These are phyloP conservation scores for Magallana nippona DNA, from an alignment of 2,888 invertebrate genomes.

Conservation along the genomic window DNA sequence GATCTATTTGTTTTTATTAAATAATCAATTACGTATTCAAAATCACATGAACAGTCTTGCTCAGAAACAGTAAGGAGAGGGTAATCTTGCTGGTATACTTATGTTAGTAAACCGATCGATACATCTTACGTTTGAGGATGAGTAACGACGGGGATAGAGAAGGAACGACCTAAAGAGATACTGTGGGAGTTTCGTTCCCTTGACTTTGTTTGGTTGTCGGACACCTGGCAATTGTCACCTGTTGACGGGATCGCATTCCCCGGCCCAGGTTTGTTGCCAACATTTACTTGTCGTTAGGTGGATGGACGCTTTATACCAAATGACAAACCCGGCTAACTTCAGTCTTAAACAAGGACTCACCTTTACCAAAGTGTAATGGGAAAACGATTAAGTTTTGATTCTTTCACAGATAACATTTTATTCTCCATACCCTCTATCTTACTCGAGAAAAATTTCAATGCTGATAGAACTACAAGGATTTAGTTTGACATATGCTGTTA, in stretches of 20 bases:
- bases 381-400: slow-evolving; percentile 36
- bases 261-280: slow-evolving; percentile 42
- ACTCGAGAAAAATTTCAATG: slow-evolving; percentile 22
- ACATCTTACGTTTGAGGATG: background rate
- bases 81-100: slow-evolving; percentile 26
- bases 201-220: background rate
- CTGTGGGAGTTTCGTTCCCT: slow-evolving; percentile 22
- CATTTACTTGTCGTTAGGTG: slow-evolving; percentile 51
- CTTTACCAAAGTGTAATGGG: slow-evolving; percentile 25
- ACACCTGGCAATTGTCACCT: slow-evolving; percentile 40
- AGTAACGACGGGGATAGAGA: background rate
- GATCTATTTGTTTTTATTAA: slow-evolving; percentile 34
- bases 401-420: slow-evolving; percentile 33
- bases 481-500: slow-evolving; percentile 35
- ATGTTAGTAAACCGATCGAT: slow-evolving; percentile 38
- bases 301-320: slow-evolving; percentile 29
- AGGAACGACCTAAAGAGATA: slow-evolving; percentile 10
- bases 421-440: slow-evolving; percentile 30
- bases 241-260: slow-evolving; percentile 45
- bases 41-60: slow-evolving; percentile 3
- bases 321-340: slow-evolving; percentile 40
- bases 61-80: background rate
- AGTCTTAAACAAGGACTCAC: slow-evolving; percentile 21
- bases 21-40: slow-evolving; percentile 24
- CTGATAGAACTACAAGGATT: slow-evolving; percentile 27